A percentile compares a stretch with the other conserved stretches of the same genome.
These are phyloP conservation scores for Laspeyria flexula DNA, from an alignment of 2,888 invertebrate species.

Conservation along the genomic window DNA sequence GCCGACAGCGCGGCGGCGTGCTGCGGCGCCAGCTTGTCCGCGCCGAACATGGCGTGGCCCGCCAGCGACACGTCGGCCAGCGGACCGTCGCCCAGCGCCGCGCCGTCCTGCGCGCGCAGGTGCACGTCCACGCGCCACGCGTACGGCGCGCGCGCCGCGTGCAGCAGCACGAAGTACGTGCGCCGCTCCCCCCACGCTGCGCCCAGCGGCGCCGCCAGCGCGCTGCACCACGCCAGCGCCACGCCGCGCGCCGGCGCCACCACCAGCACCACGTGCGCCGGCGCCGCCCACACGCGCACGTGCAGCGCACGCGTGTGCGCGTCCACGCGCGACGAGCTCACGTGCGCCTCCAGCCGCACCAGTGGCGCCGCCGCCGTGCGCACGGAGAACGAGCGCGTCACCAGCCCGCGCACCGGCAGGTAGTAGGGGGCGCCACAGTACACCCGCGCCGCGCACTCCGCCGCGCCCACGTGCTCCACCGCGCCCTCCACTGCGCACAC, in stretches of 20 bases:
- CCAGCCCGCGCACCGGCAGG: slow-evolving; percentile 89
- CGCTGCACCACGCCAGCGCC: slow-evolving; percentile 81
- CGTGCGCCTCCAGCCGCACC: slow-evolving; percentile 11
- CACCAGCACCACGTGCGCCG: slow-evolving; percentile 75
- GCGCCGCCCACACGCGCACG: slow-evolving; percentile 16
- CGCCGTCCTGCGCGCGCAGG: slow-evolving; percentile 17
- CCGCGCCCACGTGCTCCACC: slow-evolving; percentile 85
- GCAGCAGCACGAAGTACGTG: no score
- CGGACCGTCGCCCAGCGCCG: slow-evolving; percentile 16
- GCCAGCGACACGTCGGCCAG: slow-evolving; percentile 79
- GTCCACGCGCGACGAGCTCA: slow-evolving; percentile 3
- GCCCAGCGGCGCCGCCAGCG: slow-evolving; percentile 83
- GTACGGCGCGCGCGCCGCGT: slow-evolving; percentile 45
- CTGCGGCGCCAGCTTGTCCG: slow-evolving; percentile 76
- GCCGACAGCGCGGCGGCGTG: slow-evolving; percentile 86
- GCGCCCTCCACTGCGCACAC: slow-evolving; percentile 32
- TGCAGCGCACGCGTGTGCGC: slow-evolving; percentile 13
- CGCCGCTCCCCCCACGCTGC: slow-evolving; percentile 73
- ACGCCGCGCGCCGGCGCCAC: slow-evolving; percentile 58
- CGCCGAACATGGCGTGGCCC: slow-evolving; percentile 86
- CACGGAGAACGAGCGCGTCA: slow-evolving; percentile 88
- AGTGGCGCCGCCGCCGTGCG: slow-evolving; percentile 81
- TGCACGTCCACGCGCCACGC: background rate
- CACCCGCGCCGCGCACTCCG: slow-evolving; percentile 86
- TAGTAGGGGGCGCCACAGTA: slow-evolving; percentile 94